These are phyloP conservation scores for Ochropleura leucogaster DNA, from an alignment of 2,888 invertebrate genomes.

Conservation along the genomic window DNA sequence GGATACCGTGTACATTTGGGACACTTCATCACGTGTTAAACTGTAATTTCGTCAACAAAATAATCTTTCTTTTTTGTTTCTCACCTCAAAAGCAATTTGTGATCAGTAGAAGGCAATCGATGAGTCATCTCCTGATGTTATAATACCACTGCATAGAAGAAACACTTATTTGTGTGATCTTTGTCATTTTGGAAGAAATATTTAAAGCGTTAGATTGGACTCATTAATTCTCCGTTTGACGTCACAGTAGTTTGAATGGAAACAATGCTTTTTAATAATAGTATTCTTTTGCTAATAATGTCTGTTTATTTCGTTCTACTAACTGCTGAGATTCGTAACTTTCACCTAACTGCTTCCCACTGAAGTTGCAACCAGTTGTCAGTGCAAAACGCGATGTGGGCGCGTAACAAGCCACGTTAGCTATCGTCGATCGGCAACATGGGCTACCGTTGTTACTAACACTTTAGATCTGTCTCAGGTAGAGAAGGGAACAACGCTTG, in stretches of 20 bases:
- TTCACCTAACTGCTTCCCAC: slow-evolving; percentile 60
- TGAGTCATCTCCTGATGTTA: slow-evolving; percentile 44
- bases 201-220: slow-evolving; percentile 1
- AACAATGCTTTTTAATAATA: slow-evolving; percentile 42
- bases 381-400: slow-evolving; percentile 52
- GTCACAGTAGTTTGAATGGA: slow-evolving; percentile 35
- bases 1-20: slow-evolving; percentile 2
- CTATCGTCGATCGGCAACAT: slow-evolving; percentile 42
- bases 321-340: slow-evolving; percentile 52
- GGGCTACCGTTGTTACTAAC: slow-evolving; percentile 46
- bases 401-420: slow-evolving; percentile 40
- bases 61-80: slow-evolving; percentile 30
- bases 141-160: slow-evolving; percentile 23
- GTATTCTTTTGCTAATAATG: slow-evolving; percentile 23
- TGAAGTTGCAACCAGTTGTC: slow-evolving; percentile 48
- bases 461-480: slow-evolving; percentile 39
- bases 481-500: slow-evolving; percentile 51
- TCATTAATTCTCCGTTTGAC: slow-evolving; percentile 39
- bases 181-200: slow-evolving; percentile 22
- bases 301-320: slow-evolving; percentile 30
- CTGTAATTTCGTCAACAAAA: slow-evolving; percentile 44
- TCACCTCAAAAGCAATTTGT: slow-evolving; percentile 38
- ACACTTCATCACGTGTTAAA: slow-evolving; percentile 37
- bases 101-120: slow-evolving; percentile 40
- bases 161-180: slow-evolving; percentile 11